A percentile compares a stretch with the other conserved stretches of the same genome.
phyloP scores from a whole-genome alignment of 2,888 invertebrate genomes.

The Camptogramma bilineatum region DNA sequence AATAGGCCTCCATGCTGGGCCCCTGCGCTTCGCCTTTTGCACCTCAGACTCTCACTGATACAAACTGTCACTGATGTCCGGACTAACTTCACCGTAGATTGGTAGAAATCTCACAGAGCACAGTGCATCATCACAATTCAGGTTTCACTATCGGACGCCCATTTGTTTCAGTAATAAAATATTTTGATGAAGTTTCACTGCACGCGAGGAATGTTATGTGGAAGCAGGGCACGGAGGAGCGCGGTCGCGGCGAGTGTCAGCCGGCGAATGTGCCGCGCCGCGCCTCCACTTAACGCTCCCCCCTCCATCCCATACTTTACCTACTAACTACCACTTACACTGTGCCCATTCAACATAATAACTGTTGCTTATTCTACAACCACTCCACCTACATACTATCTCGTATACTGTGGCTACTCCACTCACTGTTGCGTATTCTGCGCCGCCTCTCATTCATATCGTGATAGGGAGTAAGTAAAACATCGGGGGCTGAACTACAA shows the following conservation, averaged over 20 bases:
- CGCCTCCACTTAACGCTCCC: constrained; percentile 49
- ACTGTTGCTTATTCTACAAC: not conserved
- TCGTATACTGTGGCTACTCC: constrained; percentile 15
- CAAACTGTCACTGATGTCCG: constrained; percentile 74
- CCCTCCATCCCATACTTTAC: constrained; percentile 44
- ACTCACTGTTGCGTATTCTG: constrained; percentile 23
- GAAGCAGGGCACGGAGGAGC: constrained; percentile 47
- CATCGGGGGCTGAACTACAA: constrained; percentile 63
- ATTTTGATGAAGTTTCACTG: constrained; percentile 75
- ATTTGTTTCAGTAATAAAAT: constrained; percentile 76
- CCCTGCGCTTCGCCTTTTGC: constrained; percentile 69
- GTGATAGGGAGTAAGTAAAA: constrained; percentile 70
- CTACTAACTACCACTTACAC: constrained; percentile 29
- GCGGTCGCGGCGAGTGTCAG: constrained; percentile 63
- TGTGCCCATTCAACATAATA: constrained; percentile 29
- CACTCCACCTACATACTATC: constrained; percentile 36
- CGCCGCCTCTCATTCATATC: constrained; percentile 75
- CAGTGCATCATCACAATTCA: constrained; percentile 75
- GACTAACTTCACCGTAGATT: constrained; percentile 59
- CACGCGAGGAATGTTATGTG: constrained; percentile 68
- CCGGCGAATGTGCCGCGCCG: constrained; percentile 71
- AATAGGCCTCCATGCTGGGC: constrained; percentile 89
- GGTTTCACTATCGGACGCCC: constrained; percentile 77
- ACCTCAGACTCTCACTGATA: constrained; percentile 65
- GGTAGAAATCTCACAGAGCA: constrained; percentile 63